These are phyloP conservation scores for Antheraea assamensis DNA, from an alignment of 2,888 invertebrate genomes.

Conservation along the genomic window DNA sequence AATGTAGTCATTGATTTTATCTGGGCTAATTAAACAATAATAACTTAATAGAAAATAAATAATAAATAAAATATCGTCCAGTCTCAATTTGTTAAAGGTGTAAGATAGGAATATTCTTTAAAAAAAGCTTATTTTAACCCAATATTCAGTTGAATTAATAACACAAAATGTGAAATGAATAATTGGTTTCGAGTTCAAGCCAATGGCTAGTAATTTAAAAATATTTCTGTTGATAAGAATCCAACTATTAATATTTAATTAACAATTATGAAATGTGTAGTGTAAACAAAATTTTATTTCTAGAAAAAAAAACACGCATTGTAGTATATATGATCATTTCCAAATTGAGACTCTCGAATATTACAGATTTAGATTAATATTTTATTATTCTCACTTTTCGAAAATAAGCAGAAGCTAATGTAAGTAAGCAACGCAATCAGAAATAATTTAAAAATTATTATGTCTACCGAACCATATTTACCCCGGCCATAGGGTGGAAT, in stretches of 20 bases:
- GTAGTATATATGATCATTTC: neutral
- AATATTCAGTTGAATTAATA: too few species aligned
- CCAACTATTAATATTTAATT: too few species aligned
- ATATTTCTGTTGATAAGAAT: too few species aligned
- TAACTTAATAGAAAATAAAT: neutral
- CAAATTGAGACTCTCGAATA: neutral
- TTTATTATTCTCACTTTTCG: neutral
- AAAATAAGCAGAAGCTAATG: neutral
- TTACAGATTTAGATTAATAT: neutral
- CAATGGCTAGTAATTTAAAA: too few species aligned
- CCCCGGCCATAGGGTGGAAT: constrained; percentile 57
- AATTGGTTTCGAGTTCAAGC: too few species aligned
- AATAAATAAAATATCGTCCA: neutral
- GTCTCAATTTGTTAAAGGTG: neutral
- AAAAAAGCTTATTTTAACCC: too few species aligned
- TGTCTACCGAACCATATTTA: constrained; percentile 39
- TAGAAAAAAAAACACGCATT: too few species aligned
- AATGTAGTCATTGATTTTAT: neutral
- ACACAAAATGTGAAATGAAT: too few species aligned
- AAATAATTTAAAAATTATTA: constrained; percentile 4
- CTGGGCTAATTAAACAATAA: neutral
- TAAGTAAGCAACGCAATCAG: neutral
- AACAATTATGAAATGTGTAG: too few species aligned
- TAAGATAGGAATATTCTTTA: neutral
- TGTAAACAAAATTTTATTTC: too few species aligned